phyloP scores from a whole-genome alignment of 2,113 vertebrate genomes.

The Lutjanus erythropterus region DNA sequence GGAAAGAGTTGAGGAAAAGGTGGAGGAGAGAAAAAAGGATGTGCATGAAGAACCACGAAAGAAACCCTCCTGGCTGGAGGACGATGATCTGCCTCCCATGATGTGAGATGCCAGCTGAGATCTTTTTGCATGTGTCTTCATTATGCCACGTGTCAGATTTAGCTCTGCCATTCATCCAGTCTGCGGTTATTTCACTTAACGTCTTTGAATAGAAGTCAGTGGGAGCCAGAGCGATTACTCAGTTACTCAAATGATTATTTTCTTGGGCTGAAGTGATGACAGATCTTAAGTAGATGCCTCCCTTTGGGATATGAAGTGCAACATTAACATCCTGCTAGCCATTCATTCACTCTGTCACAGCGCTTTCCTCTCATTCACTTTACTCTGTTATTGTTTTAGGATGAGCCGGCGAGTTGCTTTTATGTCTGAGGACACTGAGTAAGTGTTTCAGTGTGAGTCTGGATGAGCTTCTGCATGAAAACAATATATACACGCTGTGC shows the following conservation, averaged over 20 bases:
- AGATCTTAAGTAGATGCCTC: background rate
- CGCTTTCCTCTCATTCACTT: constrained; percentile 58
- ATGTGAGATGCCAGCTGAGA: constrained; percentile 82
- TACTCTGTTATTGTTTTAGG: constrained; percentile 89
- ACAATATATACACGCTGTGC: constrained; percentile 20
- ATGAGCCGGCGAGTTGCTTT: constrained; percentile 91
- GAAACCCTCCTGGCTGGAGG: constrained; percentile 83
- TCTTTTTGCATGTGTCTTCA: constrained; percentile 45
- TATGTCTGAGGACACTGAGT: constrained; percentile 97
- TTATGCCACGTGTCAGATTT: constrained; percentile 7
- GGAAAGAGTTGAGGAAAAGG: constrained; percentile 61
- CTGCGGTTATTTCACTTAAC: background rate
- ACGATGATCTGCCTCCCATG: constrained; percentile 83
- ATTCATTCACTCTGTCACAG: background rate
- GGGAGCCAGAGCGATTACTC: background rate
- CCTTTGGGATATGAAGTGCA: constrained; percentile 17
- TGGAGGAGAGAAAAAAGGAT: constrained; percentile 48
- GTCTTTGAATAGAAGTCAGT: constrained; percentile 1
- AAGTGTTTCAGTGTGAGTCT: constrained; percentile 87
- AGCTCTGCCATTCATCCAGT: background rate
- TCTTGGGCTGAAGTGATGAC: background rate
- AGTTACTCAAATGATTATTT: background rate
- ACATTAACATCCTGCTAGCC: background rate
- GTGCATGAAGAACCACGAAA: constrained; percentile 65
- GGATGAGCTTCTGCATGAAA: constrained; percentile 80